Conservation (phyloP, 2,797 vertebrate genomes). For the Pampus argenteus region DNA sequence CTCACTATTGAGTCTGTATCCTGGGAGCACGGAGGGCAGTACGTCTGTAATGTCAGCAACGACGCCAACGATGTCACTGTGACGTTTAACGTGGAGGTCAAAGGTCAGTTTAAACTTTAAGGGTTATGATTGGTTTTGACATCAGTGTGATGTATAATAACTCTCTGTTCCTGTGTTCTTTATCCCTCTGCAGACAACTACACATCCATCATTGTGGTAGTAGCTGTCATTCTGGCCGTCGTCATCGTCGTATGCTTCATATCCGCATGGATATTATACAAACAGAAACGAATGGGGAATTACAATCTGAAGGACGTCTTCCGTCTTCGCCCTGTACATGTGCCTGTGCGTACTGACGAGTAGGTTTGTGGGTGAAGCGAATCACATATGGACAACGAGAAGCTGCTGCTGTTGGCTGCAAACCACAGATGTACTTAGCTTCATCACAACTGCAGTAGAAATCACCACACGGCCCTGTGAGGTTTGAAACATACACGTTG, state of each 20-base stretch:
- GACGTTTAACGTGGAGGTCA: slow-evolving; percentile 18
- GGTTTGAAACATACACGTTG: no score
- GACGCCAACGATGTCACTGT: accelerated
- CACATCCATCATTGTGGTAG: background rate
- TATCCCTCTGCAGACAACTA: slow-evolving; percentile 28
- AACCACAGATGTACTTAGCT: background rate
- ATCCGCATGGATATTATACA: no score
- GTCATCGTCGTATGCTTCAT: accelerated
- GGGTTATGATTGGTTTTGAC: background rate
- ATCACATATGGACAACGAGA: background rate
- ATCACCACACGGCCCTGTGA: no score
- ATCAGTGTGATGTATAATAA: background rate
- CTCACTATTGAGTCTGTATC: background rate
- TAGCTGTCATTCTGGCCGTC: accelerated
- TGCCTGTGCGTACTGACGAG: background rate
- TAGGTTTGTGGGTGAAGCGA: background rate
- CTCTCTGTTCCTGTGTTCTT: slow-evolving; percentile 8
- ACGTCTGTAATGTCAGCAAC: slow-evolving; percentile 42
- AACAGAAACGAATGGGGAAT: background rate
- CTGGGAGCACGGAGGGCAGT: background rate
- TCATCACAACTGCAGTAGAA: no score
- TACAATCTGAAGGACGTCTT: slow-evolving; percentile 52
- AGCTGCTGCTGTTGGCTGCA: background rate
- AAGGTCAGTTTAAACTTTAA: slow-evolving; percentile 49
- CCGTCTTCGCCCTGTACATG: background rate